Base-by-base conservation (phyloP, 2,797 vertebrate species). In the Enteromius anoplus region DNA sequence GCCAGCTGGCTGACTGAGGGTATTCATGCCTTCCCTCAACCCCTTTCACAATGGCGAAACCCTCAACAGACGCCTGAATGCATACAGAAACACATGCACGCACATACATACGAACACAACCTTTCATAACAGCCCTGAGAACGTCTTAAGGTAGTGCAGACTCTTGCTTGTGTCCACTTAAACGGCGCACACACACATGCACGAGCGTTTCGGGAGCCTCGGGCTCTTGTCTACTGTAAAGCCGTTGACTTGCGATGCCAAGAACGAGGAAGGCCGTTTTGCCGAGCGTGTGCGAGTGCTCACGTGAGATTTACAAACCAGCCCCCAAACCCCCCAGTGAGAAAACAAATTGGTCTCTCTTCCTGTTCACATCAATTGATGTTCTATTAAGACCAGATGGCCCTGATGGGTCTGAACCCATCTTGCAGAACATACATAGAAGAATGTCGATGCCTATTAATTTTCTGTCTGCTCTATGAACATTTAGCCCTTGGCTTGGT, bases 1-100 rank as follows among this genome's bases (percentile, higher is more conserved):
- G 90, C 92, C 92, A 93, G 91, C 91, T 93, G 91, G 91, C 91
- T 66, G 82, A 90, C 85, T 88, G 78, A 89, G 89, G 82, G 84
- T 89, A 86, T 87, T 88, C 83, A 88, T 45, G 80, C 81, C 66
- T 79, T 68, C 72, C 72, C 66, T 32, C 81, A 82, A 64, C 80
- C 85, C 69, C 78, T 81, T 83, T 75, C 47, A 87, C 87, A 88
- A 88, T 88, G 83, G 85, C 88, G 84, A 85, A 85, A 81, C 80
- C 86, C 78, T 87, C 60, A 87, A 65, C 85, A 87, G 79, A 86
- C 69, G 85, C 85, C 73, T 80, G 85, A 73, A 87, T 79, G 82
- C 62, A 68, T 81, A 55, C 55, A 87, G 75, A 86, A 85, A 87
- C 78, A 84, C 75, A 78, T 70, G 82, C 78, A 66, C 77, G 82